A percentile compares a stretch with the other conserved stretches of the same genome.
Evolutionary conservation across 2,113 vertebrate genomes (phyloP).

Genomic region (Prionailurus viverrinus): DNA sequence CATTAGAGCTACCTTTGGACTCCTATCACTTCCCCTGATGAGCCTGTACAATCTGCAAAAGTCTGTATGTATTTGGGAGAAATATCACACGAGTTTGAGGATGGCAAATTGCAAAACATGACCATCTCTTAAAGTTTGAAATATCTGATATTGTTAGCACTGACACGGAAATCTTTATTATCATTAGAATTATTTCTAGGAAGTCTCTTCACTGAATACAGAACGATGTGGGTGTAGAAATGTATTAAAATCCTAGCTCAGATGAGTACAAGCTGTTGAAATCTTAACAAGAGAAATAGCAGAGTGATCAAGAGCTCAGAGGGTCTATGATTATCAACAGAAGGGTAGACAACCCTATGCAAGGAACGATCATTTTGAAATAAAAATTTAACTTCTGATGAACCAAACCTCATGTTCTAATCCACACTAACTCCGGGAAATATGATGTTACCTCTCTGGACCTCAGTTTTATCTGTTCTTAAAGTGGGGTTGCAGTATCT

Average conservation of each 20-base stretch:
- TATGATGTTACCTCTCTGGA: not conserved
- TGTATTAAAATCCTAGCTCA: not conserved
- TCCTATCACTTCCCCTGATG: not conserved
- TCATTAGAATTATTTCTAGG: slow-evolving; percentile 21
- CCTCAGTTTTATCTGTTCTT: not conserved
- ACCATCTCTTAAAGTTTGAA: not conserved
- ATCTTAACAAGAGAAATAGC: not conserved
- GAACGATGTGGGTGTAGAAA: not conserved
- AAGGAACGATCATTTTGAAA: not conserved
- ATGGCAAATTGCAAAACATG: not conserved
- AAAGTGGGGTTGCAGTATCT: not conserved
- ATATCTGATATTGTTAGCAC: not conserved
- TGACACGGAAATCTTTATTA: not conserved
- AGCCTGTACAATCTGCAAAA: not conserved
- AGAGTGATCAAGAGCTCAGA: not conserved
- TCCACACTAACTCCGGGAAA: not conserved
- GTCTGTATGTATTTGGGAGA: not conserved
- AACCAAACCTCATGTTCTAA: not conserved
- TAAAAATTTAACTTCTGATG: not conserved
- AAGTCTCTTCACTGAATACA: not conserved
- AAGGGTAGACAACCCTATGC: not conserved
- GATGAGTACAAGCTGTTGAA: not conserved
- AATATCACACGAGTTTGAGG: not conserved
- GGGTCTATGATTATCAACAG: not conserved
- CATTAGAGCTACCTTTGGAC: not conserved